phyloP scores from a whole-genome alignment of 2,797 vertebrate genomes.

The Nannoperca australis region DNA sequence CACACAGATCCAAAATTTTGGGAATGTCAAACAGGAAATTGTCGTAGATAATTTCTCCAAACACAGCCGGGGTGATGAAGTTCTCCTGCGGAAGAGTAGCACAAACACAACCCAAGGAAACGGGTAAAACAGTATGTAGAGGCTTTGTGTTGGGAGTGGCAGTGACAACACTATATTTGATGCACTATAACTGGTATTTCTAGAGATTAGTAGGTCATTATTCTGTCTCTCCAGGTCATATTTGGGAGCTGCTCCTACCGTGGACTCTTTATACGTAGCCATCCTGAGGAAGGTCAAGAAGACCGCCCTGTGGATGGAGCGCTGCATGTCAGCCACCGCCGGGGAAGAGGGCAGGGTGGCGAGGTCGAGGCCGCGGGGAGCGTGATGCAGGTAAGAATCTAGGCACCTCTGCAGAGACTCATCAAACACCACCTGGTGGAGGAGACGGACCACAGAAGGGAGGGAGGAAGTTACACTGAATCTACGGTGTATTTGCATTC shows the following conservation, averaged over 20 bases:
- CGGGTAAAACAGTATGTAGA: neutral
- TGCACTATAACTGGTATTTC: neutral
- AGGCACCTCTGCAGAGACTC: constrained; percentile 94
- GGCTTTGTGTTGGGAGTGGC: neutral
- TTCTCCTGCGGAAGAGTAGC: constrained; percentile 85
- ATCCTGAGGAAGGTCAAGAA: constrained; percentile 96
- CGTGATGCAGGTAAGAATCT: constrained; percentile 91
- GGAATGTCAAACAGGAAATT: constrained; percentile 98
- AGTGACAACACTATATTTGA: neutral
- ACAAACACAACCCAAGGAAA: neutral
- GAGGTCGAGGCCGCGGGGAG: constrained; percentile 89
- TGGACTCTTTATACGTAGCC: constrained; percentile 98
- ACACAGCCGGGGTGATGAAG: constrained; percentile 92
- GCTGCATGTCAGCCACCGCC: constrained; percentile 86
- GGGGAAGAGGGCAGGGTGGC: constrained; percentile 75
- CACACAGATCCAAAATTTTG: constrained; percentile 96
- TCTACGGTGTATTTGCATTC: neutral
- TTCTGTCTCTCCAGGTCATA: neutral
- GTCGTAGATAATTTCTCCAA: constrained; percentile 96
- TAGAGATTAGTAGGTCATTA: neutral
- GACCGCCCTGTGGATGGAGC: constrained; percentile 85
- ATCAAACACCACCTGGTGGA: constrained; percentile 92
- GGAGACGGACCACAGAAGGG: neutral
- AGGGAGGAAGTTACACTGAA: neutral
- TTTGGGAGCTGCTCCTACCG: constrained; percentile 78